Evolutionary conservation across 2,797 vertebrate species (phyloP).

Genomic region (Onychomys arenicola): DNA sequence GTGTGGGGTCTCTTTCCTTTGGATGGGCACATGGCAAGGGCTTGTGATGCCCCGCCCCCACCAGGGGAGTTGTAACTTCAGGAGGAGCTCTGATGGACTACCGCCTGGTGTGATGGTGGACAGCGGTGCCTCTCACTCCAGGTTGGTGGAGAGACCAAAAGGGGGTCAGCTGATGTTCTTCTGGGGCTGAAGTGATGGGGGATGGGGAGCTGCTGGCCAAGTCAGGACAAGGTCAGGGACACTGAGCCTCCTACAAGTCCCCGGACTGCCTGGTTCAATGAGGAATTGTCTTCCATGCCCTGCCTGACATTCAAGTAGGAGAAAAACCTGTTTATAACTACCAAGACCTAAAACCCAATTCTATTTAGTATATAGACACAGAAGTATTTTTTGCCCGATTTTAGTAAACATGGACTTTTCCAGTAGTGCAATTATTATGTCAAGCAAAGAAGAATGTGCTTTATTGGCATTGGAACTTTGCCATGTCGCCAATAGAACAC

Average conservation of each 20-base stretch:
- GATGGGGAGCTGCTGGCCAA: neutral
- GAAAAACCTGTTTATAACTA: slow-evolving; percentile 31
- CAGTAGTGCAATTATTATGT: neutral
- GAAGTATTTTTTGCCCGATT: slow-evolving; percentile 57
- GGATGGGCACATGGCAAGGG: neutral
- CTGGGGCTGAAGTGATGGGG: neutral
- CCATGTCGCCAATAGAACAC: neutral
- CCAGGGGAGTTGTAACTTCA: no score
- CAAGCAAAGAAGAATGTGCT: neutral
- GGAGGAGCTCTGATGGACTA: neutral
- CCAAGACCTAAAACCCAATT: neutral
- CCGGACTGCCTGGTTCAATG: neutral
- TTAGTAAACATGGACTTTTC: slow-evolving; percentile 64
- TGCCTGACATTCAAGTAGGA: slow-evolving; percentile 7
- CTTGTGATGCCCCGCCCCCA: neutral
- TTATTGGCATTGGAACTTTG: slow-evolving; percentile 22
- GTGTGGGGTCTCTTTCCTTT: neutral
- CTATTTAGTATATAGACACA: slow-evolving; percentile 56
- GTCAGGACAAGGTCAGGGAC: neutral
- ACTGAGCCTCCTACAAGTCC: neutral
- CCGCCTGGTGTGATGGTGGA: neutral
- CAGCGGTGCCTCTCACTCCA: neutral
- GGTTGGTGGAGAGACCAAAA: neutral
- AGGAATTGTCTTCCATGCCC: neutral
- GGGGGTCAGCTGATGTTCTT: neutral